Evolutionary conservation across 2,888 invertebrate genomes (phyloP), one percentile per base, ranked within the genome.

Genomic region (Drosophila meridionalis): DNA sequence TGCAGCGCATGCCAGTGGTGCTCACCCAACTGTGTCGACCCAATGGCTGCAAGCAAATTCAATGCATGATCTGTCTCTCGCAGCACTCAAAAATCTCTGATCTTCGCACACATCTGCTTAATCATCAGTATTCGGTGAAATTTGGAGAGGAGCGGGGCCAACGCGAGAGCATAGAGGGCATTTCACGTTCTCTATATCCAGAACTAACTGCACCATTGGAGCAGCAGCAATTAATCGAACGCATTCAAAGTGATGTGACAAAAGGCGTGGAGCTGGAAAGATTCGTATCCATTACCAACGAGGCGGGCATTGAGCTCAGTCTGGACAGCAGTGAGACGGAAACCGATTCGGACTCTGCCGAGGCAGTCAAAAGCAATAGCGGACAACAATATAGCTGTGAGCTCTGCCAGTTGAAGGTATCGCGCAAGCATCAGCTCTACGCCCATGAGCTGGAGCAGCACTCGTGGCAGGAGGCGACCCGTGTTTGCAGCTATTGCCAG

Each of bases 401-500:
- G 47, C 43, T 92, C 2, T 93, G 93, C 53, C 65, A 77, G 12
- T 38, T 81, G 28, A 65, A 65, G 9, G 89, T 92, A 59, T 62
- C 81, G 30, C 87, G 93, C 2, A 92, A 91, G 64, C 88, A 92
- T 69, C 89, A 91, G 73, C 77, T 92, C 0, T 92, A 89, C 60
- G 86, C 89, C 14, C 93, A 93, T 73, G 92, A 93, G 69, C 69
- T 80, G 38, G 80, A 76, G 4, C 69, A 74, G 8, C 93, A 93
- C 64, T 67, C 56, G 4, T 86, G 94, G 84, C 93, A 74, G 12
- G 64, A 94, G 0, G 94, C 94, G 0, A 94, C 94, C 0, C 92
- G 93, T 36, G 92, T 94, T 34, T 95, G 95, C 74, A 91, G 92
- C 38, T 91, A 93, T 26, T 95, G 95, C 80, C 91, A 93, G 28